Evolutionary conservation across 64 coral and sea anemone genomes (phyloP), one percentile per base, ranked within the genome.

Genomic region (Trachythela sp.): DNA sequence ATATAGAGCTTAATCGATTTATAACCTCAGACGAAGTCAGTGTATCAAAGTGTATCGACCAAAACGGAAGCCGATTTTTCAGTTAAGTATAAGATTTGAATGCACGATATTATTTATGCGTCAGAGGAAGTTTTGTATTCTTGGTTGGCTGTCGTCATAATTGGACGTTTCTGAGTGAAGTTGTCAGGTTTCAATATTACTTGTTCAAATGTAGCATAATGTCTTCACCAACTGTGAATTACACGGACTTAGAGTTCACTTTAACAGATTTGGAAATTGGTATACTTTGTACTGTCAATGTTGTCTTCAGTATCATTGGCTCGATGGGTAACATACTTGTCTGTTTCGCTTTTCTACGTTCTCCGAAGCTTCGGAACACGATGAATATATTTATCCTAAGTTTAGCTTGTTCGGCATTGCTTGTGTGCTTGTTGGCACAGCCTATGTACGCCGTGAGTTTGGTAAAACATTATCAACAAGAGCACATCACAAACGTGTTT

Each of bases 261-360:
- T 39, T 80, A 15, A 37, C 75, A 5, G 33, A 80, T 36, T 15
- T 80, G 31, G 75, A 80, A 80, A 80, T 80, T 37, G 75, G 75
- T 39, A 37, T 80, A 17, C 15, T 80, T 2, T 13, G 31, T 9
- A 15, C 37, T 10, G 87, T 99, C 20, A 99, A 99, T 48, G 92
- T 95, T n/a, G 18, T 92, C 27, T 99, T 99, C 39, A 91, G 91
- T 51, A 40, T 94, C 22, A 80, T 85, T 29, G 96, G 96, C 42
- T 91, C 94, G 3, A 77, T 94, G 39, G 96, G 96, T 0, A 99
- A 99, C 52, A 70, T 93, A 10, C 35, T 99, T 22, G 96, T 99
- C 33, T 91, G 94, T 84, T 33, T 89, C 31, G 83, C 91, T 4
- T 77, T 99, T 22, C 1, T 85, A 2, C 54, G 70, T 0, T 91